Evolutionary conservation across 2,113 vertebrate genomes (phyloP).

Genomic region (Equus przewalskii): DNA sequence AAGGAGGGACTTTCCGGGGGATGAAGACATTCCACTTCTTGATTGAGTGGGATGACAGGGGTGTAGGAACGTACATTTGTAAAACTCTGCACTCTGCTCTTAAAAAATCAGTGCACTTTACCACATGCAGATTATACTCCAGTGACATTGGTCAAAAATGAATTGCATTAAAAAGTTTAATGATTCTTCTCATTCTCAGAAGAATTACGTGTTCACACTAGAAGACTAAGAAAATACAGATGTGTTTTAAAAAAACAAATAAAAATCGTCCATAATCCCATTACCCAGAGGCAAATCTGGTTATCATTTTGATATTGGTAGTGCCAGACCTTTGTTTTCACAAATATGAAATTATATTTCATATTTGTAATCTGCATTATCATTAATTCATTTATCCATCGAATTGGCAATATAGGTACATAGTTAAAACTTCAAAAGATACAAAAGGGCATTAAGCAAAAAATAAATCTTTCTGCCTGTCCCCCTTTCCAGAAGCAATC

Average conservation of each 20-base stretch:
- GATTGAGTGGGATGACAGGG: neutral
- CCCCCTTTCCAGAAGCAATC: neutral
- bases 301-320: neutral
- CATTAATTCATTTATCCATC: neutral
- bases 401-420: neutral
- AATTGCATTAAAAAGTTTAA: neutral
- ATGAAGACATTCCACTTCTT: neutral
- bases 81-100: neutral
- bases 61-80: neutral
- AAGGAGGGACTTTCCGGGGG: neutral
- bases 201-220: neutral
- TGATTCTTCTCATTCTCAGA: conserved; percentile 40
- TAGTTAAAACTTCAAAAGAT: conserved; percentile 4
- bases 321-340: neutral
- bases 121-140: neutral
- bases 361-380: neutral
- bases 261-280: neutral
- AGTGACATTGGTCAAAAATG: neutral
- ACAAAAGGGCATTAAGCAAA: neutral
- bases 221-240: conserved; percentile 21
- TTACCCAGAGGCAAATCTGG: neutral
- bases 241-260: neutral
- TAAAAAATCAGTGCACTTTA: neutral
- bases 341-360: neutral
- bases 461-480: neutral